phyloP scores from a whole-genome alignment of 2,888 invertebrate species.

The Nymphalis c-album region DNA sequence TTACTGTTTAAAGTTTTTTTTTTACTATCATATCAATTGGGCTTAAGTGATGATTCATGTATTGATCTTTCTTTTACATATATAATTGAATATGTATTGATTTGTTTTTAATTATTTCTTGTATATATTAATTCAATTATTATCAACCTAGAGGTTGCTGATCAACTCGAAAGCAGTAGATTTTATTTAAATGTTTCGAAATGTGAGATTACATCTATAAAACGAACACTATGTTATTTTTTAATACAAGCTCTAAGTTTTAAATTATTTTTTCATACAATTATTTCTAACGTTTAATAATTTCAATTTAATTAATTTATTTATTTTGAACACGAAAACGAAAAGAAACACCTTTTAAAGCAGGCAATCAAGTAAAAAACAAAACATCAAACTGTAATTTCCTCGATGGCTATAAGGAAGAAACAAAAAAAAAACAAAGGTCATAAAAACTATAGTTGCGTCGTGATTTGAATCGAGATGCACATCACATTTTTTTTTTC shows the following conservation, averaged over 20 bases:
- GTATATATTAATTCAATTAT: neutral
- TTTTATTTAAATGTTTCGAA: neutral
- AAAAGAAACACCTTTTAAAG: slow-evolving; percentile 8
- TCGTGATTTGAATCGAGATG: slow-evolving; percentile 30
- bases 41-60: too few species aligned
- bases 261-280: too few species aligned
- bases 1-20: neutral
- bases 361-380: slow-evolving; percentile 10
- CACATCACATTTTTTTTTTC: slow-evolving; percentile 23
- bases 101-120: too few species aligned
- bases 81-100: too few species aligned
- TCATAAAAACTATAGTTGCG: slow-evolving; percentile 21
- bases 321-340: neutral
- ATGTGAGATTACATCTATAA: neutral
- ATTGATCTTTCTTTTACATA: too few species aligned
- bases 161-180: neutral
- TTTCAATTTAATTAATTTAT: too few species aligned
- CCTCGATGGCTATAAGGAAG: slow-evolving; percentile 21
- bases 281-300: too few species aligned
- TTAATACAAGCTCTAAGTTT: too few species aligned
- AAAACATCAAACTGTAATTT: slow-evolving; percentile 6
- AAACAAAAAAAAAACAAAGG: slow-evolving; percentile 27
- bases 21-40: too few species aligned
- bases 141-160: neutral
- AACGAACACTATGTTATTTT: too few species aligned